phyloP scores from a whole-genome alignment of 2,797 vertebrate genomes.

The Acanthurus lineatus region DNA sequence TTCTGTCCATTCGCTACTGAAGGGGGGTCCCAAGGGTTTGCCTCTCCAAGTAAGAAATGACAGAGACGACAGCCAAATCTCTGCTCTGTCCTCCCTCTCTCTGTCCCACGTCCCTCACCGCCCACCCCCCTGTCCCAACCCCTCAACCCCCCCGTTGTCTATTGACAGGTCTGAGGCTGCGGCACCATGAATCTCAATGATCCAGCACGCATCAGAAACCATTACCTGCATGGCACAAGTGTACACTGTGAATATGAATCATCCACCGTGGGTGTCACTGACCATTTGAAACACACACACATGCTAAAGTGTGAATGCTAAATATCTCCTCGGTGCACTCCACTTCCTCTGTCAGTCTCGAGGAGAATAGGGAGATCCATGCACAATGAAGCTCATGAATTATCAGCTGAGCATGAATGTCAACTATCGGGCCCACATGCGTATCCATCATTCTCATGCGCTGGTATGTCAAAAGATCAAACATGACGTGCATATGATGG shows the following conservation, averaged over 20 bases:
- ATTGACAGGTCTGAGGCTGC: slow-evolving; percentile 70
- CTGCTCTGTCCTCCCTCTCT: slow-evolving; percentile 49
- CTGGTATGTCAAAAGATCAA: slow-evolving; percentile 69
- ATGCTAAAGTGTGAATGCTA: slow-evolving; percentile 63
- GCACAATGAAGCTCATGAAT: slow-evolving; percentile 77
- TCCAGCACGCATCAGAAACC: slow-evolving; percentile 62
- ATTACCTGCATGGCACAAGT: slow-evolving; percentile 70
- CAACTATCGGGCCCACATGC: slow-evolving; percentile 64
- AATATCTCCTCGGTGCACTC: slow-evolving; percentile 48
- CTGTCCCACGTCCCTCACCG: slow-evolving; percentile 39
- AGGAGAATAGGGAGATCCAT: slow-evolving; percentile 57
- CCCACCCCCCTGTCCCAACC: too few species aligned
- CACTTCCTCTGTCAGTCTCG: slow-evolving; percentile 60
- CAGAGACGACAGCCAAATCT: slow-evolving; percentile 75
- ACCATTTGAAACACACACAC: slow-evolving; percentile 63
- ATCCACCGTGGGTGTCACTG: slow-evolving; percentile 46
- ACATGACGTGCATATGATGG: slow-evolving; percentile 40
- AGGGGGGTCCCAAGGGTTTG: slow-evolving; percentile 65
- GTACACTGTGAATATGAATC: slow-evolving; percentile 75
- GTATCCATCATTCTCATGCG: slow-evolving; percentile 71
- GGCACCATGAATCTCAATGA: slow-evolving; percentile 77
- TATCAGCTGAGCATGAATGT: slow-evolving; percentile 77
- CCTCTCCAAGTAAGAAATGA: slow-evolving; percentile 78
- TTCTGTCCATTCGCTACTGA: slow-evolving; percentile 64
- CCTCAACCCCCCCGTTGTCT: slow-evolving; percentile 31